Evolutionary conservation across 2,113 vertebrate genomes (phyloP).

Genomic region (Lophochroa leadbeateri): DNA sequence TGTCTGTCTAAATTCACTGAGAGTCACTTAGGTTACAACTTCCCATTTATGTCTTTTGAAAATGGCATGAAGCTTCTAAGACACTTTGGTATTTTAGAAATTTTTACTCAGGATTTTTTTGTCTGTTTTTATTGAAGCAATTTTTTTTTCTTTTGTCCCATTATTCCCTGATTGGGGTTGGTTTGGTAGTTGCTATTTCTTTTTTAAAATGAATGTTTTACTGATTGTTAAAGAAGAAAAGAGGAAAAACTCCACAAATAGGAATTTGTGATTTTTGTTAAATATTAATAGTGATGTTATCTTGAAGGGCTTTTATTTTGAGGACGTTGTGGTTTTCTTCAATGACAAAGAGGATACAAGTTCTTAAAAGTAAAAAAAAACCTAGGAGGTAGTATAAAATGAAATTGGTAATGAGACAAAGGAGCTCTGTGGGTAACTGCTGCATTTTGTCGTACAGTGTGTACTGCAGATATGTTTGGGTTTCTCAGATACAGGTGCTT

Average conservation of each 20-base stretch:
- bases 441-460: neutral
- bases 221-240: neutral
- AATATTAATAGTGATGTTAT: neutral
- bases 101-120: neutral
- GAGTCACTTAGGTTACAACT: neutral
- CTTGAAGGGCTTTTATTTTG: neutral
- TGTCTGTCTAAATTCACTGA: neutral
- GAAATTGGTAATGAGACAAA: neutral
- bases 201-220: neutral
- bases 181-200: neutral
- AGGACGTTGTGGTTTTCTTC: accelerated
- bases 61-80: neutral
- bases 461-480: neutral
- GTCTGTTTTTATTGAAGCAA: neutral
- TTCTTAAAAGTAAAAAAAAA: neutral
- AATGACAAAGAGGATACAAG: neutral
- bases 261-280: neutral
- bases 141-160: accelerated
- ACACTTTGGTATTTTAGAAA: neutral
- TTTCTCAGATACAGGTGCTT: neutral
- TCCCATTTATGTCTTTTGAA: neutral
- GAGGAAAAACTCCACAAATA: neutral
- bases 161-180: neutral
- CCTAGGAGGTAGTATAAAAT: neutral
- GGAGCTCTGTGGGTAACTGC: neutral